These are phyloP conservation scores for Diarsia dahlii DNA, from an alignment of 2,888 invertebrate genomes.

Conservation along the genomic window DNA sequence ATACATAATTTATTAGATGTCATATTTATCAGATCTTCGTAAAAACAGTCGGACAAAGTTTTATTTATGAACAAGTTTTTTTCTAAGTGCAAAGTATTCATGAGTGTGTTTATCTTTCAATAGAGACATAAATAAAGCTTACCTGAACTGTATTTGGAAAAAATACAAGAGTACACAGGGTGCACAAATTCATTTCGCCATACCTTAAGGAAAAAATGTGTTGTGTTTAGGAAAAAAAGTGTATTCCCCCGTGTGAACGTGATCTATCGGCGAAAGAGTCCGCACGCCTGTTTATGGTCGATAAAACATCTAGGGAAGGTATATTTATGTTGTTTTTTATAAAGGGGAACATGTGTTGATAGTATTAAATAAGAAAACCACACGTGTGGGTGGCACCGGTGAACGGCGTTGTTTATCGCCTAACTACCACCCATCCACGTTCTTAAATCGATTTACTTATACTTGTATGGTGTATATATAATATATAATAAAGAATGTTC, in stretches of 20 bases:
- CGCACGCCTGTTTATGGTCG: conserved; percentile 86
- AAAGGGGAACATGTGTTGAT: conserved; percentile 82
- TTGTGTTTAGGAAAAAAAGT: conserved; percentile 68
- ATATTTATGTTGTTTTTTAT: conserved; percentile 85
- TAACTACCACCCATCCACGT: conserved; percentile 18
- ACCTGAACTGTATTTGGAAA: conserved; percentile 1
- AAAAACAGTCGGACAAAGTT: not conserved
- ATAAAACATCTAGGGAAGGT: conserved; percentile 85
- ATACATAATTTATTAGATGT: conserved; percentile 9
- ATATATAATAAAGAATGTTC: too few relatives aligned
- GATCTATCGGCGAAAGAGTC: conserved; percentile 82
- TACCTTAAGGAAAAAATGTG: conserved; percentile 62
- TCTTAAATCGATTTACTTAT: conserved; percentile 15
- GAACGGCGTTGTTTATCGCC: conserved; percentile 51
- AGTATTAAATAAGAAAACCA: conserved; percentile 77
- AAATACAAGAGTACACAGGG: conserved; percentile 22
- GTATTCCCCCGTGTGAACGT: conserved; percentile 78
- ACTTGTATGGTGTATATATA: too few relatives aligned
- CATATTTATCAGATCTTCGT: not conserved
- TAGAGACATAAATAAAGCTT: conserved; percentile 25
- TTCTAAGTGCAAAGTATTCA: not conserved
- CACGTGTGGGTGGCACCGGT: conserved; percentile 77
- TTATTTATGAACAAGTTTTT: not conserved
- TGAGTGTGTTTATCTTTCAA: not conserved
- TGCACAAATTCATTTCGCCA: conserved; percentile 61